These are phyloP conservation scores for Podarcis siculus DNA, from an alignment of 2,797 vertebrate species.

Conservation along the genomic window DNA sequence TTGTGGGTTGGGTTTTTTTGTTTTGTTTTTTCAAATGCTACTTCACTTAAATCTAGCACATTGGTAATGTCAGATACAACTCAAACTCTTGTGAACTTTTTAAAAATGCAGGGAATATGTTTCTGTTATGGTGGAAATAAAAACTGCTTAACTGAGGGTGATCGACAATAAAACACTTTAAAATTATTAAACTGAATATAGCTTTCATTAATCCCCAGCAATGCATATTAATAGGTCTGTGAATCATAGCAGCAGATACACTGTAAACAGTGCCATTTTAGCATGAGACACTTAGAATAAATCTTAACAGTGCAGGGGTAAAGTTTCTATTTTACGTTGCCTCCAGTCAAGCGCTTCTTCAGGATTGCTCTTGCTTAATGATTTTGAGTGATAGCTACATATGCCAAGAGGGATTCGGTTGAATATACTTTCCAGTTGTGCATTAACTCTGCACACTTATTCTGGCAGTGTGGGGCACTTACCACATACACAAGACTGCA, in stretches of 20 bases:
- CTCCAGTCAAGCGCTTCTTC: constrained; percentile 58
- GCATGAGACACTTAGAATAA: constrained; percentile 43
- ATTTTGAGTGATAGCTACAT: constrained; percentile 62
- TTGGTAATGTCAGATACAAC: not conserved
- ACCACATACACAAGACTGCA: not conserved
- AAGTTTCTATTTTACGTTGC: constrained; percentile 55
- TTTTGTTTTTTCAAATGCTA: not conserved
- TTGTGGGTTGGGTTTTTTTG: not conserved
- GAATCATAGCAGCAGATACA: constrained; percentile 61
- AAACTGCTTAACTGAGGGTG: constrained; percentile 35
- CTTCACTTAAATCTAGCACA: not conserved
- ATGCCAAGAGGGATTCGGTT: constrained; percentile 5
- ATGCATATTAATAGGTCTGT: constrained; percentile 59
- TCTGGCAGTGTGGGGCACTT: not conserved
- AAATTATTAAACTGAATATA: constrained; percentile 59
- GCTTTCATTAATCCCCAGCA: constrained; percentile 63
- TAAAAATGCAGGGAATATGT: not conserved
- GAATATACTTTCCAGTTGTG: not conserved
- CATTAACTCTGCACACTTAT: not conserved
- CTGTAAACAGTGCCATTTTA: constrained; percentile 59
- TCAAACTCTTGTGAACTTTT: not conserved
- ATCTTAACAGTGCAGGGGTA: constrained; percentile 53
- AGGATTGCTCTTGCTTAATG: constrained; percentile 59
- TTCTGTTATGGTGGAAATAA: constrained; percentile 49
- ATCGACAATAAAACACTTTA: constrained; percentile 48